Evolutionary conservation across 2,113 vertebrate genomes (phyloP), one percentile per base, ranked within the genome.

Genomic region (Noctilio leporinus): DNA sequence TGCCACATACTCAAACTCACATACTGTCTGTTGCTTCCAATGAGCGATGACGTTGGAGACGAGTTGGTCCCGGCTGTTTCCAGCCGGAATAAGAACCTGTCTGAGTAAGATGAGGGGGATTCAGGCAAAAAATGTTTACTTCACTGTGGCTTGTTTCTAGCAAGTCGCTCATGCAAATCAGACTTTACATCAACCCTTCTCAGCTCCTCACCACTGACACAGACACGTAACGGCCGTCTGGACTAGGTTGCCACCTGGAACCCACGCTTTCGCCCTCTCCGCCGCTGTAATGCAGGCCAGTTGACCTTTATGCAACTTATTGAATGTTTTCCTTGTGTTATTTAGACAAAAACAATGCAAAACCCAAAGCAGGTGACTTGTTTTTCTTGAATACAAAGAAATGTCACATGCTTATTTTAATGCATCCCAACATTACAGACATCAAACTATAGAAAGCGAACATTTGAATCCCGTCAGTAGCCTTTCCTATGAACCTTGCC

Each of bases 401-500:
- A 86, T 51, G 81, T 65, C 51, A 19, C 33, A 2, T 14, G 3
- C 40, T 95, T 55, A 59, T 90, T 93, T 85, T 62, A 62, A 86
- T 33, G 38, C 72, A 17, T 80, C 94, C 69, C 89, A 75, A 51
- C 30, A 28, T 85, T 47, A 49, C 47, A 89, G 77, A 90, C 19
- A 16, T n/a, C 90, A 12, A 65, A 78, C 82, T 14, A 17, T 40
- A 55, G 80, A 95, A 53, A 87, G 16, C 20, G 51, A 77, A 93
- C 24, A 20, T 72, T 55, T 95, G 76, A 67, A 28, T 10, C 11
- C 10, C 4, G 8, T 92, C 53, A 12, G 38, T 28, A 76, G 94
- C 30, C 35, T 17, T 96, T 95, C 94, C 94, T 81, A 22, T 67
- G 90, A 95, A 82, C 55, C 40, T 69, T 35, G 92, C 81, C 76